Evolutionary conservation across 2,888 invertebrate species (phyloP), one percentile per base, ranked within the genome.

Genomic region (Tribolium freemani): DNA sequence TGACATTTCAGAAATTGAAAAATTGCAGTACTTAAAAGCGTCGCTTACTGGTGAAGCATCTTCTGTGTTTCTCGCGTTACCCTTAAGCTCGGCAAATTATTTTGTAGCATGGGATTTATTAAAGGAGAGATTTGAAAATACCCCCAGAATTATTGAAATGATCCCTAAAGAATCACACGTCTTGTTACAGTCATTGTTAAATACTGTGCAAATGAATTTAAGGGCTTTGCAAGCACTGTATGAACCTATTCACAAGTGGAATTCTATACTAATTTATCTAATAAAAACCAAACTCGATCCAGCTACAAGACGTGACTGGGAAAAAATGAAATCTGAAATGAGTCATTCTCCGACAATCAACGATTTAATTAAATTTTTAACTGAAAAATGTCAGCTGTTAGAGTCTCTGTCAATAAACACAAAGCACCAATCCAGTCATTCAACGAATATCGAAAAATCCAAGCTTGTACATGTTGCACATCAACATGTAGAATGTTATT

Each of bases 21-120:
- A 68, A 26, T 69, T 71, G 11, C 61, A 71, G 8, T 71, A 71
- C 10, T 20, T 71, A n/a, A 31, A 44, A 20, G 2, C 45, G 2
- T 53, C 56, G 0, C 30, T 71, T 1, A 45, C 6, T 3, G 66
- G 71, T 10, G 56, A 71, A 8, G 71, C 71, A 5, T 44, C 56
- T 5, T 5, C 20, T 5, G 10, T 45, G 2, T 9, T 70, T 2
- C 1, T 69, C 0, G 10, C 68, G 2, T 8, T 71, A 16, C 9
- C 26, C 0, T 21, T 54, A 5, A 56, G n/a, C 8, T 9, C 38
- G 3, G 10, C 3, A 5, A 67, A 67, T 44, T 71, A 70, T 13
- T 2, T 10, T 4, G 11, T 69, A 4, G 66, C 71, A 9, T 68
- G 44, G 45, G 10, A 66, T 3, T 9, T 30, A 10, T 3, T 54